Evolutionary conservation across 2,888 invertebrate species (phyloP).

Genomic region (Shargacucullia verbasci): DNA sequence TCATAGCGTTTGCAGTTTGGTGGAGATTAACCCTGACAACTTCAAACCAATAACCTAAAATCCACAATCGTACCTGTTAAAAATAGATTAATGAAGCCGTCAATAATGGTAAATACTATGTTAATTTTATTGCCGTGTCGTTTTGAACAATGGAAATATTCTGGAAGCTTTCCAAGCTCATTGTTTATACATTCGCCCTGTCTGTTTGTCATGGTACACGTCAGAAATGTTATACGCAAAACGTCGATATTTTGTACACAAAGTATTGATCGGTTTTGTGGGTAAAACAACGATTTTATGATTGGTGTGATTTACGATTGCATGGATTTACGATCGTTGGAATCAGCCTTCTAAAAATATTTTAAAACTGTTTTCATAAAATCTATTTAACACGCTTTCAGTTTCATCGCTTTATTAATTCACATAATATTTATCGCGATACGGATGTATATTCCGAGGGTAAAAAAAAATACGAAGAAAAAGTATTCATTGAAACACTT

Average conservation of each 20-base stretch:
- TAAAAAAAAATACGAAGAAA: no score
- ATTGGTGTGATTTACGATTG: conserved; percentile 21
- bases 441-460: no score
- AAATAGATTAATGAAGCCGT: neutral
- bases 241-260: conserved; percentile 4
- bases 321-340: conserved; percentile 7
- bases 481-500: no score
- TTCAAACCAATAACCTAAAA: neutral
- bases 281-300: conserved; percentile 34
- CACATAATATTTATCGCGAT: no score
- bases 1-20: no score
- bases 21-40: no score
- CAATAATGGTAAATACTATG: neutral
- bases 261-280: conserved; percentile 34
- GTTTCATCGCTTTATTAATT: no score
- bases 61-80: no score
- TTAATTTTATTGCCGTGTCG: neutral
- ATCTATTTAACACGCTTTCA: no score
- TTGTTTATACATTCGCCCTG: conserved; percentile 19
- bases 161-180: conserved; percentile 21
- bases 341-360: no score
- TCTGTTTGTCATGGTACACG: conserved; percentile 15
- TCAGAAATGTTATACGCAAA: conserved; percentile 10
- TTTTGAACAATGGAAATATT: conserved; percentile 11
- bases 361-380: no score